Base-by-base conservation (phyloP, 1,140 invertebrate species). In the Drosophila tropicalis region DNA sequence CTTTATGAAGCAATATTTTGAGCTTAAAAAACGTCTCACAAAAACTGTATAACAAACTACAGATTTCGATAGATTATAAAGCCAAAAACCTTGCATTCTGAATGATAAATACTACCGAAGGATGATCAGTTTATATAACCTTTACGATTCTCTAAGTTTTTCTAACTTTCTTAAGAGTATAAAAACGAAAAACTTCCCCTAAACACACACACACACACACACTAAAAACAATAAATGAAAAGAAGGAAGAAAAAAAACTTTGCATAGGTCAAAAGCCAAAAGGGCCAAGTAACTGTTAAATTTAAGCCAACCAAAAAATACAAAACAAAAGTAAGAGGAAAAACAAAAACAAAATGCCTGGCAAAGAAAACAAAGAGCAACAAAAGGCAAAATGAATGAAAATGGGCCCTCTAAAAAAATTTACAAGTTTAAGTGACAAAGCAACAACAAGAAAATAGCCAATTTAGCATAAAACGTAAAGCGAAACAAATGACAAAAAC, bases 381-480 rank as follows among this genome's bases (percentile, higher is more conserved):
- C 41, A 22, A 7, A 32, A 19, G 39, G 19, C 15, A 22, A 32
- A 13, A 58, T 64, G 39, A 58, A n/a, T 12, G 22, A 34, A 62
- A 57, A 47, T 55, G 47, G 41, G 51, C 19, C 40, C 54, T 15
- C 36, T 17, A 65, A 73, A 54, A 54, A 86, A 76, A 73, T 66
- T 70, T 77, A 89, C 72, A 83, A 74, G 62, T 87, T 82, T 86
- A 86, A 86, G 75, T 81, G 62, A 86, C 78, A 83, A 84, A 86
- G 71, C 74, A 86, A 81, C 82, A 87, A 79, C 39, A 74, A 70
- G 67, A 82, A 87, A 82, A 87, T 87, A 87, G 84, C 85, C 81
- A 87, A 87, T 89, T 87, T 87, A 87, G 80, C 76, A 89, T 87
- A 89, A 84, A 83, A 55, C 68, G 44, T 34, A 58, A 58, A 44